These are phyloP conservation scores for Heptranchias perlo DNA, from an alignment of 2,113 vertebrate species.

Conservation along the genomic window DNA sequence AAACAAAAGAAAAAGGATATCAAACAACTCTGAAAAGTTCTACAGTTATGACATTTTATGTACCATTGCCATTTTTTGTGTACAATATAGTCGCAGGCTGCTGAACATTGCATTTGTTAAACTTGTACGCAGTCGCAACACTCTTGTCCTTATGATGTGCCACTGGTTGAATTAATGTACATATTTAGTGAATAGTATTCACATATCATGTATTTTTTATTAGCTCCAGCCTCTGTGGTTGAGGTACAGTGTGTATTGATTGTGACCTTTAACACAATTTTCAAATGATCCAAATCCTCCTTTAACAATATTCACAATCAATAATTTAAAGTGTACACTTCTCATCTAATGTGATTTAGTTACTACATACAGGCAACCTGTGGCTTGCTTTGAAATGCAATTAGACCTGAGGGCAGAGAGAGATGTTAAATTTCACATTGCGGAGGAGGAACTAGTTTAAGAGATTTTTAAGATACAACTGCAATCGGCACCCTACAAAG, in stretches of 20 bases:
- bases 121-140: neutral
- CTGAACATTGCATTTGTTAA: slow-evolving; percentile 5
- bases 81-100: neutral
- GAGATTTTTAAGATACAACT: neutral
- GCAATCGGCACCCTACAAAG: neutral
- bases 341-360: neutral
- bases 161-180: neutral
- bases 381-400: no score
- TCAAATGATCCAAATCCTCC: neutral
- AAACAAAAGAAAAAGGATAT: neutral
- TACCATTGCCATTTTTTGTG: neutral
- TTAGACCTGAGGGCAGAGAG: neutral
- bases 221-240: neutral
- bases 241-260: neutral
- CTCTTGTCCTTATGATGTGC: neutral
- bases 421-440: neutral
- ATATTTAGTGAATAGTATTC: neutral
- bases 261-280: neutral
- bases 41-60: neutral
- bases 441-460: neutral
- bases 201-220: neutral
- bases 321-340: neutral
- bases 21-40: neutral
- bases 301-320: neutral
- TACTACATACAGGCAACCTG: neutral